A percentile compares a stretch with the other conserved stretches of the same genome.
Evolutionary conservation across 2,113 vertebrate species (phyloP).

Genomic region (Neogale vison): DNA sequence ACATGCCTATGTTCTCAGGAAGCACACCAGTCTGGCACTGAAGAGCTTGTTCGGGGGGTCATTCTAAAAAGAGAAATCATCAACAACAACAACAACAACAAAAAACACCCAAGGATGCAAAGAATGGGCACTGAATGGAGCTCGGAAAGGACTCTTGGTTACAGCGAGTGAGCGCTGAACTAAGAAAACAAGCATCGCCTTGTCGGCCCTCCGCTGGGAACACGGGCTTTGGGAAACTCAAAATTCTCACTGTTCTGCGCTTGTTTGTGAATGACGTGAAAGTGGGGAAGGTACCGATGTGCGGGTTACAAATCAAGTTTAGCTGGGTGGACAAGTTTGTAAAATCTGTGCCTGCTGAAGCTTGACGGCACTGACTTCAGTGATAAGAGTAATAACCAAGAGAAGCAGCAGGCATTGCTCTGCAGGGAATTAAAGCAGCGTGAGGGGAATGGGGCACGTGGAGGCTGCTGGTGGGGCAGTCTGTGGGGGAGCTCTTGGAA

Average conservation of each 20-base stretch:
- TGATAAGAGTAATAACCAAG: not conserved
- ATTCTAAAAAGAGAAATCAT: not conserved
- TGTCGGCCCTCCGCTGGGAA: not conserved
- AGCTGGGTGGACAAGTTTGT: not conserved
- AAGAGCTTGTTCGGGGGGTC: not conserved
- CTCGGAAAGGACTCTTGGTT: not conserved
- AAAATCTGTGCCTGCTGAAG: not conserved
- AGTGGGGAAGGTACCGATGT: not conserved
- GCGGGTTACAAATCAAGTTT: not conserved
- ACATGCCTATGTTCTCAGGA: not conserved
- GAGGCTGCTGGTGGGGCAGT: too few species aligned
- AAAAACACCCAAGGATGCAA: not conserved
- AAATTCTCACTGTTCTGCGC: not conserved
- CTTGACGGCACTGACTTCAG: not conserved
- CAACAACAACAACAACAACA: not conserved
- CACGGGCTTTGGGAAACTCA: fast-evolving
- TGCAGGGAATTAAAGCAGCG: not conserved
- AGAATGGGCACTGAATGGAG: not conserved
- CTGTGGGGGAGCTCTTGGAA: not conserved
- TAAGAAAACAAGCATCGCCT: not conserved
- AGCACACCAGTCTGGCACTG: not conserved
- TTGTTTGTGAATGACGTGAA: too few species aligned
- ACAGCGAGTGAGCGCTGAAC: not conserved
- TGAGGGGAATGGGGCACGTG: fast-evolving
- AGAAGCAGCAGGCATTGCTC: not conserved